phyloP scores from a whole-genome alignment of 2,113 vertebrate genomes.

The Chaetodon auriga region DNA sequence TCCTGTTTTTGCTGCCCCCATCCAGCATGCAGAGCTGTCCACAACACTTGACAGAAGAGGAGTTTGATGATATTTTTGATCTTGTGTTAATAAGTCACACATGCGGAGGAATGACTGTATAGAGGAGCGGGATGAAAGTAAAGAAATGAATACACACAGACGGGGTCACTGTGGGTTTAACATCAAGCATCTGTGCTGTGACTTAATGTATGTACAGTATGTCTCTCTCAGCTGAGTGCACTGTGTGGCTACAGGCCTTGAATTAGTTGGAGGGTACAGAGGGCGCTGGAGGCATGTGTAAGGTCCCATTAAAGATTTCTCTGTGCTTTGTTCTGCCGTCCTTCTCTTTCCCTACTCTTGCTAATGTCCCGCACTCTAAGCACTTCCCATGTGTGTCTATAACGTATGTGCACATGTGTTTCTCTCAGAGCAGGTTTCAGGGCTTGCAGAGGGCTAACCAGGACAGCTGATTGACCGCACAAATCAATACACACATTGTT shows the following conservation, averaged over 20 bases:
- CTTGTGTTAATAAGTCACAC: neutral
- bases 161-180: neutral
- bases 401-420: conserved; percentile 1
- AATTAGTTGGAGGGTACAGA: conserved; percentile 9
- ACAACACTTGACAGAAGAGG: conserved; percentile 10
- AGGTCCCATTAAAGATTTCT: conserved; percentile 43
- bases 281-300: conserved; percentile 23
- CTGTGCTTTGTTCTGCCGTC: conserved; percentile 35
- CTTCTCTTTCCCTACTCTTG: conserved; percentile 1
- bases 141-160: conserved; percentile 19
- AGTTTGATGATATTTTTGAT: neutral
- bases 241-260: conserved; percentile 13
- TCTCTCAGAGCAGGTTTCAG: conserved; percentile 36
- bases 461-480: conserved; percentile 57
- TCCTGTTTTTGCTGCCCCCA: neutral
- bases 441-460: conserved; percentile 51
- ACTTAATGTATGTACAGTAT: conserved; percentile 3
- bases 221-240: conserved; percentile 18
- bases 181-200: neutral
- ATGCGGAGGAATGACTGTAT: neutral
- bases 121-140: conserved; percentile 5
- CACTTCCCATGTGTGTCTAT: neutral
- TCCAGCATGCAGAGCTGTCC: neutral
- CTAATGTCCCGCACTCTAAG: conserved; percentile 15
- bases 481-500: conserved; percentile 74